Conservation (phyloP, 1,140 invertebrate species). For the Zaprionus vittiger region DNA sequence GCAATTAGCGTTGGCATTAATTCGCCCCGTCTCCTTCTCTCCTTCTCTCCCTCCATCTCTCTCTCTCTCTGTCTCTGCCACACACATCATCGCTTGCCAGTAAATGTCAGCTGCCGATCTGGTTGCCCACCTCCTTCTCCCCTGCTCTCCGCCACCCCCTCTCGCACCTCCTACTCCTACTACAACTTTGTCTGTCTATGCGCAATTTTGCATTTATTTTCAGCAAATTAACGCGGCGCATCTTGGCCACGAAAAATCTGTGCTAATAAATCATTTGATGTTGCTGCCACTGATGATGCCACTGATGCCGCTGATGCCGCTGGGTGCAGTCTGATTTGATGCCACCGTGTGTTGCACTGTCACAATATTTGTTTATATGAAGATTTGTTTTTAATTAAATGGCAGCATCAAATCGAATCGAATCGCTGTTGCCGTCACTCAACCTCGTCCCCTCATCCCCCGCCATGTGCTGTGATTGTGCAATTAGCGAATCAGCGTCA, state of each 20-base stretch:
- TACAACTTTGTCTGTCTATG: conserved; percentile 45
- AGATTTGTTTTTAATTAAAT: conserved; percentile 77
- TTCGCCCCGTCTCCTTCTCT: conserved; percentile 30
- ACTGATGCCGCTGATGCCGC: conserved; percentile 9
- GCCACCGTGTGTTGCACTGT: conserved; percentile 46
- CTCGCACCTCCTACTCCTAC: conserved; percentile 28
- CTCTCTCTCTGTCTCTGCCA: conserved; percentile 36
- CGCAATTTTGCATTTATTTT: conserved; percentile 70
- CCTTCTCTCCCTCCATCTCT: not conserved
- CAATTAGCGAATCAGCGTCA: conserved; percentile 63
- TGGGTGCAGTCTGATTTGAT: conserved; percentile 42
- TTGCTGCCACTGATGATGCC: conserved; percentile 21
- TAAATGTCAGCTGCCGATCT: conserved; percentile 77
- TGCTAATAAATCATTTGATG: conserved; percentile 80
- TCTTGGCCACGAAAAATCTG: conserved; percentile 51
- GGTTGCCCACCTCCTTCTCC: not conserved
- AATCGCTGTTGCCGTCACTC: conserved; percentile 67
- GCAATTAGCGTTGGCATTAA: conserved; percentile 80
- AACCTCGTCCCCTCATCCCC: conserved; percentile 16
- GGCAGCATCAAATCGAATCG: conserved; percentile 59
- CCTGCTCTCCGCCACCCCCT: not conserved
- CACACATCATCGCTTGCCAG: conserved; percentile 76
- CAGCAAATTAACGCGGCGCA: conserved; percentile 74
- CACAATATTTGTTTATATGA: conserved; percentile 75
- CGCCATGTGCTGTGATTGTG: conserved; percentile 57